Evolutionary conservation across 2,888 invertebrate genomes (phyloP).

Genomic region (Drosophila peninsularis): DNA sequence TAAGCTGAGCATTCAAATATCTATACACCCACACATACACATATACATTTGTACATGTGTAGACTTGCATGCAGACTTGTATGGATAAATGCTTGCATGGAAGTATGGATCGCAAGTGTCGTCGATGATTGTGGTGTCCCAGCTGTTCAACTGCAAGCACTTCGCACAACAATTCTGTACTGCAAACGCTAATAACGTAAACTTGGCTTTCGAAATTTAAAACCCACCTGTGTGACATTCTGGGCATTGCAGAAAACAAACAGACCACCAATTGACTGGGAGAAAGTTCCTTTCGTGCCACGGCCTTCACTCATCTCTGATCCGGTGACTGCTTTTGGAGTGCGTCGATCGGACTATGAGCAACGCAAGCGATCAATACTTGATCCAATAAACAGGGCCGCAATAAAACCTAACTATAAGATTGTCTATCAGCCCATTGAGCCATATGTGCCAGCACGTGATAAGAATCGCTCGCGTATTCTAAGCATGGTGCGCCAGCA

Average conservation of each 20-base stretch:
- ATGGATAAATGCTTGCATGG: constrained; percentile 20
- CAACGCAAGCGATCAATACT: constrained; percentile 84
- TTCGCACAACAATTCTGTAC: constrained; percentile 25
- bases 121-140: constrained; percentile 51
- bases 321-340: constrained; percentile 93
- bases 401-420: constrained; percentile 87
- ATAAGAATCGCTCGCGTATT: constrained; percentile 88
- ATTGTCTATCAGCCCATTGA: constrained; percentile 87
- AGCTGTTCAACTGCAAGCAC: constrained; percentile 38
- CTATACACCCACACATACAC: constrained; percentile 3
- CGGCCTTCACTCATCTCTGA: constrained; percentile 93
- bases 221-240: constrained; percentile 67
- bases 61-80: constrained; percentile 17
- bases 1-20: constrained; percentile 25
- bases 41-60: constrained; percentile 12
- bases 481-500: constrained; percentile 87
- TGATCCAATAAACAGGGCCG: constrained; percentile 86
- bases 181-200: constrained; percentile 39
- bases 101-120: constrained; percentile 20
- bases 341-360: constrained; percentile 85
- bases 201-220: constrained; percentile 62
- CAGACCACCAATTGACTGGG: constrained; percentile 91
- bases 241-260: constrained; percentile 84
- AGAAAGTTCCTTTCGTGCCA: constrained; percentile 94
- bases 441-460: constrained; percentile 89